Conservation (phyloP, 2,113 vertebrate genomes). For the Tragelaphus buxtoni region DNA sequence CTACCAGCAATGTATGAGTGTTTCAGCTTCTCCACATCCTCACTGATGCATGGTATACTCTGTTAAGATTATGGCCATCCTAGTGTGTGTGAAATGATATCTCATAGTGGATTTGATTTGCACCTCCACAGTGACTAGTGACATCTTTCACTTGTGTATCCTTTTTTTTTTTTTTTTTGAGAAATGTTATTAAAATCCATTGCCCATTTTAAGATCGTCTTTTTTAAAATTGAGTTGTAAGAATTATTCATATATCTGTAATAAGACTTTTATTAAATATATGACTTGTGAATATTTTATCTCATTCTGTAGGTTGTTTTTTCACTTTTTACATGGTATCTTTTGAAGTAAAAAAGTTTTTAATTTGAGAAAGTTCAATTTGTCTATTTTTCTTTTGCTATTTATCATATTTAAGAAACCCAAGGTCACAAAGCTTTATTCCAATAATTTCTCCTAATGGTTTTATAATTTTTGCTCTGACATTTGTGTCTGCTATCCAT, state of each 20-base stretch:
- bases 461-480: neutral
- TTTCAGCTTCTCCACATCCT: neutral
- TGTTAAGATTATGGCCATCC: neutral
- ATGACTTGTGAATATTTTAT: neutral
- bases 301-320: neutral
- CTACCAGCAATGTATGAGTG: neutral
- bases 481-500: neutral
- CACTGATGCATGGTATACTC: neutral
- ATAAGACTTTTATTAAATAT: neutral
- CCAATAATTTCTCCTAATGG: neutral
- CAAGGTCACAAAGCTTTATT: neutral
- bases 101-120: neutral
- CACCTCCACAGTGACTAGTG: neutral
- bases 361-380: neutral
- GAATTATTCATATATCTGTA: neutral
- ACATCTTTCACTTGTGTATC: neutral
- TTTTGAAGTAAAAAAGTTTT: neutral
- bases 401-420: neutral
- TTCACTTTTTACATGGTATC: neutral
- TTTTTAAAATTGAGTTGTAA: neutral
- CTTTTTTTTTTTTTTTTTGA: neutral
- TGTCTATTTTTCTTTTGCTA: neutral
- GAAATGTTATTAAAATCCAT: neutral
- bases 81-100: neutral
- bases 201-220: neutral